Conservation (phyloP, 2,797 vertebrate genomes). For the Xenops minutus region DNA sequence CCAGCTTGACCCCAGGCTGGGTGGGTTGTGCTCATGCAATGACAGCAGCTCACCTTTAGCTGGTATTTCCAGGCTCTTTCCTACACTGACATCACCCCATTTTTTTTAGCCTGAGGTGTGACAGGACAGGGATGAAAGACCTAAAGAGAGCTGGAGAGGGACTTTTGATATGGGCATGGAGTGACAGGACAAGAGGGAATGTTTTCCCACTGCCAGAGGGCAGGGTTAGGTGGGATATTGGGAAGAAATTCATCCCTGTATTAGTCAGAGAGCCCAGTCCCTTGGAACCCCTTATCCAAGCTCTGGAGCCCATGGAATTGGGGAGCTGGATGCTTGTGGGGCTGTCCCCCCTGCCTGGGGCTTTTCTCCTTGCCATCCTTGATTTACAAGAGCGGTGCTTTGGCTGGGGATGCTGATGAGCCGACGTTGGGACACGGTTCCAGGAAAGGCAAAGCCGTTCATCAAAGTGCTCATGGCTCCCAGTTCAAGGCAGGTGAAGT, state of each 20-base stretch:
- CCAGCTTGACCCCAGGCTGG: not conserved
- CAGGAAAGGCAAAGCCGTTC: slow-evolving; percentile 41
- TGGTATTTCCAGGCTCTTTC: not conserved
- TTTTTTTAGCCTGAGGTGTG: not conserved
- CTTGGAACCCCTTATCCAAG: not conserved
- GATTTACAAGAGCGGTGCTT: not conserved
- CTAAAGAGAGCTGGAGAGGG: not conserved
- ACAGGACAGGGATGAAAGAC: not conserved
- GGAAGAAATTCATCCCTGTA: not conserved
- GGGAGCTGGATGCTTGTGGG: not conserved
- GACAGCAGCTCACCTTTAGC: not conserved
- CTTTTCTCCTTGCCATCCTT: not conserved
- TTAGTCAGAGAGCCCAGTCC: not conserved
- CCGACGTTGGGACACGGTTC: not conserved
- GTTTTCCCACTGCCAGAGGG: not conserved
- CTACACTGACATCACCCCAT: not conserved
- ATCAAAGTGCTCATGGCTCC: not conserved
- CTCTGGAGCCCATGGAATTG: not conserved
- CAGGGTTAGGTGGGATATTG: not conserved
- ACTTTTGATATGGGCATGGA: not conserved
- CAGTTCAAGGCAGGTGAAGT: slow-evolving; percentile 15
- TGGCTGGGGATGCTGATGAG: not conserved
- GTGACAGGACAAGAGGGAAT: not conserved
- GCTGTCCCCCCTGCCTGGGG: accelerated
- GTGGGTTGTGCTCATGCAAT: not conserved